Conservation (phyloP, 2,888 invertebrate species). For the Acleris emargana region DNA sequence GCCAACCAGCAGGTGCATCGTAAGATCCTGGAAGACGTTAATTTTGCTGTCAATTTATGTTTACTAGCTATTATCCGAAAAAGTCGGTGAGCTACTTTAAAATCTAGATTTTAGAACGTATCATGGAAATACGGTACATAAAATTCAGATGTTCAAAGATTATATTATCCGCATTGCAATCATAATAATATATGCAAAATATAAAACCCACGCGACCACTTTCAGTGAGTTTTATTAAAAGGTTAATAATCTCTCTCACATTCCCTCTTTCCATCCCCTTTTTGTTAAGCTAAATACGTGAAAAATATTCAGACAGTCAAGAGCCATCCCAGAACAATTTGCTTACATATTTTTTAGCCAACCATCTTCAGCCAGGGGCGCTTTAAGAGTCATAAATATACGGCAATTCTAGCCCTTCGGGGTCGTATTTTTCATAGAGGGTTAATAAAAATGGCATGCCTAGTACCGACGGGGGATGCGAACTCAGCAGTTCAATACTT, state of each 20-base stretch:
- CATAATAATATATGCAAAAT: no score
- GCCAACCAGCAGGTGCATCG: no score
- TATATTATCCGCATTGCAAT: no score
- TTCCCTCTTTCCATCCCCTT: neutral
- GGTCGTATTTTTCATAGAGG: constrained; percentile 28
- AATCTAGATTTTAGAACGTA: no score
- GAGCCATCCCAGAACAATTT: constrained; percentile 11
- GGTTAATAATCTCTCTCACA: neutral
- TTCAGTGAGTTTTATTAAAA: no score
- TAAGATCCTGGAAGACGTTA: no score
- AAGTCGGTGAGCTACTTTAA: no score
- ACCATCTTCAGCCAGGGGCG: neutral
- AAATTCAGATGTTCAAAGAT: no score
- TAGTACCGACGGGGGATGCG: constrained; percentile 20
- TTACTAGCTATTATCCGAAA: no score
- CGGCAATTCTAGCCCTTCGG: constrained; percentile 23
- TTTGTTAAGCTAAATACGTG: constrained; percentile 1
- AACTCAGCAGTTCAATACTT: constrained; percentile 2
- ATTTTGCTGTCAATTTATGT: no score
- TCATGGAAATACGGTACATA: no score
- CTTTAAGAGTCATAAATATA: constrained; percentile 26
- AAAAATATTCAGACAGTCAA: neutral
- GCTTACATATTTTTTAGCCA: constrained; percentile 4
- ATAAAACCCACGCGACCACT: no score
- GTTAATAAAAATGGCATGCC: constrained; percentile 30